Conservation (phyloP, 2,888 invertebrate species). For the Stenodema calcarata region DNA sequence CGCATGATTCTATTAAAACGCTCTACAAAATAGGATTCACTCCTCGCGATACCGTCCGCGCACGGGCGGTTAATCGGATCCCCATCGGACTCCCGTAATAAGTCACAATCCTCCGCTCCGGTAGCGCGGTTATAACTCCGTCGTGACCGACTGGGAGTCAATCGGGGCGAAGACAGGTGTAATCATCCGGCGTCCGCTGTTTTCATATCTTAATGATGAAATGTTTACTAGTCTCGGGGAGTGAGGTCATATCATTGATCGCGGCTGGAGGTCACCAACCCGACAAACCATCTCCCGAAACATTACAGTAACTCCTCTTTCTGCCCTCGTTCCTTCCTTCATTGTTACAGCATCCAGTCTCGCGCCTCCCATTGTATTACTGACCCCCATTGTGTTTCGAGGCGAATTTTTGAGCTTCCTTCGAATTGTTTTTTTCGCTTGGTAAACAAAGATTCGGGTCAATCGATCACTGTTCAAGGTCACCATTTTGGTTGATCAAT, state of each 20-base stretch:
- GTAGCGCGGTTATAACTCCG: background rate
- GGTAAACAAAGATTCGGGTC: background rate
- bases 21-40: background rate
- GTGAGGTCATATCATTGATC: background rate
- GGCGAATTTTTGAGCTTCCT: background rate
- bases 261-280: background rate
- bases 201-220: slow-evolving; percentile 31
- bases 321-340: background rate
- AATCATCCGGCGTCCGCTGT: slow-evolving; percentile 3
- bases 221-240: background rate
- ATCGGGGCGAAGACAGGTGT: slow-evolving; percentile 24
- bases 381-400: slow-evolving; percentile 19
- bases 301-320: background rate
- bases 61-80: background rate
- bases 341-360: background rate
- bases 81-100: background rate
- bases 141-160: slow-evolving; percentile 4
- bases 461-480: background rate
- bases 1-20: background rate
- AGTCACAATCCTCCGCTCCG: background rate
- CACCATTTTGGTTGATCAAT: too few species aligned
- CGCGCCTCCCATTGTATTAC: slow-evolving; percentile 12
- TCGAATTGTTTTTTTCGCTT: background rate
- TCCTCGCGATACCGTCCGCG: background rate
- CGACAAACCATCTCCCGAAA: slow-evolving; percentile 31